phyloP scores from a whole-genome alignment of 2,888 invertebrate species.

The Trichopria drosophilae region DNA sequence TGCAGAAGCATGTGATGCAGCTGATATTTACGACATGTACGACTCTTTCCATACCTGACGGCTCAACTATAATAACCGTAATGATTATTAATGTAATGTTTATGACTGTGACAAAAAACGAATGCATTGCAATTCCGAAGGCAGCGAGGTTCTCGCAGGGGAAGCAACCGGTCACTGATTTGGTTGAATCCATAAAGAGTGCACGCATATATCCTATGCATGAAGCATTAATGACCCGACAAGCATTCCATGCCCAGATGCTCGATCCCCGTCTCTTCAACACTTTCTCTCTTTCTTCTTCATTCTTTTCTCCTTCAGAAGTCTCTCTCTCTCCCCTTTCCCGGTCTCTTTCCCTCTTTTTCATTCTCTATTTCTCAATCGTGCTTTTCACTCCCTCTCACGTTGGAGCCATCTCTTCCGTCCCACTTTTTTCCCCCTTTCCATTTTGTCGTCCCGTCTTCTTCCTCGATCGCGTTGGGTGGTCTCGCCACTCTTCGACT shows the following conservation, averaged over 20 bases:
- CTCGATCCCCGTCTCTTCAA: constrained; percentile 33
- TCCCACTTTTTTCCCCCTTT: constrained; percentile 17
- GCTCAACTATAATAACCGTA: too few species aligned
- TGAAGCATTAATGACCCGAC: constrained; percentile 57
- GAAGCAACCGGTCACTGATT: constrained; percentile 57
- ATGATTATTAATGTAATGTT: too few species aligned
- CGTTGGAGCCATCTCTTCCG: constrained; percentile 7
- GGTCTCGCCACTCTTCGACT: constrained; percentile 57
- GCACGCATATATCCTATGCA: constrained; percentile 53
- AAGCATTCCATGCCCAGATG: too few species aligned
- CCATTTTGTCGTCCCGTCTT: too few species aligned
- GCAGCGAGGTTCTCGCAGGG: too few species aligned
- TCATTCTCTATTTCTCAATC: constrained; percentile 15
- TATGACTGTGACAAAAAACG: too few species aligned
- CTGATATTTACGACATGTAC: too few species aligned
- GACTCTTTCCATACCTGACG: too few species aligned
- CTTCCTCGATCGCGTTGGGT: constrained; percentile 59
- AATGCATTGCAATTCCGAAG: too few species aligned
- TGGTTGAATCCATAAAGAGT: constrained; percentile 55
- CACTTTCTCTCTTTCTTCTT: constrained; percentile 18
- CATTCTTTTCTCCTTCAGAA: constrained; percentile 22
- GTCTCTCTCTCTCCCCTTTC: constrained; percentile 1
- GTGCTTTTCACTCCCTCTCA: constrained; percentile 8
- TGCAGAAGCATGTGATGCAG: too few species aligned
- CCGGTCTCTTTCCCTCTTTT: constrained; percentile 5